Percentiles rank a stretch among this genome's conserved stretches.
Conservation (phyloP, 2,888 invertebrate species). For the Hanleya hanleyi region DNA sequence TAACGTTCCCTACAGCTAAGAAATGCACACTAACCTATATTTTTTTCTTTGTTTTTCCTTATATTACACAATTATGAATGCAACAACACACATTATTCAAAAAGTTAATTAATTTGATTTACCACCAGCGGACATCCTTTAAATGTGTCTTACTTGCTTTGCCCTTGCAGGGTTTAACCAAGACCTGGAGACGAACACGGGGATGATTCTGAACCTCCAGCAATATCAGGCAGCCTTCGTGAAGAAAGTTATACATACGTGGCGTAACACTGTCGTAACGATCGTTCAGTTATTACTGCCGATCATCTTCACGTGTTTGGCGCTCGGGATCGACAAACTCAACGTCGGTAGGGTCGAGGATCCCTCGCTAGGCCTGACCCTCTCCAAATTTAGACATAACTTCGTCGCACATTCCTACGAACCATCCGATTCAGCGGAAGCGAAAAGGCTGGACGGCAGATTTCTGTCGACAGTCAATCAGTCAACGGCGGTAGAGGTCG, state of each 20-base stretch:
- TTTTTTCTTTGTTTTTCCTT: too few relatives aligned
- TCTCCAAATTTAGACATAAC: constrained; percentile 69
- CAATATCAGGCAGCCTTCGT: constrained; percentile 80
- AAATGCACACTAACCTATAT: too few relatives aligned
- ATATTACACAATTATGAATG: too few relatives aligned
- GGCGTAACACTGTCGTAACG: constrained; percentile 80
- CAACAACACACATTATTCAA: too few relatives aligned
- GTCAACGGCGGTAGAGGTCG: too few relatives aligned
- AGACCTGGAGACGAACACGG: constrained; percentile 56
- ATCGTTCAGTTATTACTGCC: constrained; percentile 79
- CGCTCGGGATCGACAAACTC: constrained; percentile 78
- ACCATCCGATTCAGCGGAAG: too few relatives aligned
- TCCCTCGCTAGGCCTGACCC: constrained; percentile 77
- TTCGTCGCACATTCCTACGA: too few relatives aligned
- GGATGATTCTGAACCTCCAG: constrained; percentile 75
- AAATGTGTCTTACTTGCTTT: not conserved
- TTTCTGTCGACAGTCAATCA: too few relatives aligned
- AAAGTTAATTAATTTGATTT: too few relatives aligned
- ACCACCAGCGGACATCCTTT: too few relatives aligned
- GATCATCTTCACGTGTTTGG: constrained; percentile 78
- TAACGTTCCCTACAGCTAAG: too few relatives aligned
- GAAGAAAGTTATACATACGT: constrained; percentile 79
- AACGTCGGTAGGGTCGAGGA: constrained; percentile 63
- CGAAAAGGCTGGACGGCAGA: too few relatives aligned
- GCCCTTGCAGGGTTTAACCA: constrained; percentile 50